Percentiles rank a stretch among this genome's conserved stretches.
Evolutionary conservation across 2,888 invertebrate species (phyloP).

Genomic region (Eledona agricola): DNA sequence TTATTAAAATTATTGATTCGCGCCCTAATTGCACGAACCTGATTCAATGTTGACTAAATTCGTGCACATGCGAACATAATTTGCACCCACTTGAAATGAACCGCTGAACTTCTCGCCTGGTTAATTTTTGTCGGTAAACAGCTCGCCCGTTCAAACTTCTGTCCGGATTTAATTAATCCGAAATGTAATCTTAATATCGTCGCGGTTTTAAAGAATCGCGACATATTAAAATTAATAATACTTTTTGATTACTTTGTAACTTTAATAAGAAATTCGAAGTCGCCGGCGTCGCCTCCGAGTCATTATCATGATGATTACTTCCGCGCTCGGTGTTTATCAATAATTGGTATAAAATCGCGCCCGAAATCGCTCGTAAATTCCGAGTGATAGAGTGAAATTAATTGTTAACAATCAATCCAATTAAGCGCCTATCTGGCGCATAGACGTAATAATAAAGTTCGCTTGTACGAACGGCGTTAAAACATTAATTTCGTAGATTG

Average conservation of each 20-base stretch:
- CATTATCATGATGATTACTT: no score
- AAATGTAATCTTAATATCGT: constrained; percentile 51
- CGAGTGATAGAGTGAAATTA: constrained; percentile 37
- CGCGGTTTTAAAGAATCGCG: constrained; percentile 48
- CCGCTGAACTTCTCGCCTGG: no score
- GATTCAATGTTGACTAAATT: not conserved
- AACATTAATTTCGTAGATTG: constrained; percentile 49
- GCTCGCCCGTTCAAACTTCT: no score
- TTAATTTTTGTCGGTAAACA: no score
- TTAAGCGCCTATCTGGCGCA: constrained; percentile 38
- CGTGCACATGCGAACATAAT: not conserved
- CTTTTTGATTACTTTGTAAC: constrained; percentile 56
- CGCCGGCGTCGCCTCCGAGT: constrained; percentile 25
- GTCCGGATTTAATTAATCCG: constrained; percentile 48
- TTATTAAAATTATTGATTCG: not conserved
- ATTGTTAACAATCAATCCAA: constrained; percentile 44
- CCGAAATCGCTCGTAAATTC: constrained; percentile 24
- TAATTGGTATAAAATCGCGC: not conserved
- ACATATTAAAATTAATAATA: constrained; percentile 57
- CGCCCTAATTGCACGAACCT: not conserved
- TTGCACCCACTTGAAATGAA: not conserved
- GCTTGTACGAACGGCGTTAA: constrained; percentile 43
- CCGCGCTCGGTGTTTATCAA: no score
- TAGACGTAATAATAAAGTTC: constrained; percentile 43
- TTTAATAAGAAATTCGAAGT: constrained; percentile 49